Evolutionary conservation across 2,888 invertebrate genomes (phyloP).

Genomic region (Pinctada fucata): DNA sequence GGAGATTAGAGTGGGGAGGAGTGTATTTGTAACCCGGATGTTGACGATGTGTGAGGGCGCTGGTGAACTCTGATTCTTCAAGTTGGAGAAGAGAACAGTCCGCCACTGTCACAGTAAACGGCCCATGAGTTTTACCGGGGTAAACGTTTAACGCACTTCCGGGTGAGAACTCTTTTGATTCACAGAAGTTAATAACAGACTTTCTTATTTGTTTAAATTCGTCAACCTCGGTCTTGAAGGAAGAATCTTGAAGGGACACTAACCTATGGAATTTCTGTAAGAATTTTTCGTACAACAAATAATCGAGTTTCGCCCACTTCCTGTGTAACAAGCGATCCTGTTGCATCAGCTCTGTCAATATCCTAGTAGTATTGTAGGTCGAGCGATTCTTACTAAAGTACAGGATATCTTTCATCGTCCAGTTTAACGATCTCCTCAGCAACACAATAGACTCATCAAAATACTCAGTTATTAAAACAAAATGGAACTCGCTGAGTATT

Average conservation of each 20-base stretch:
- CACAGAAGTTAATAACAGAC: slow-evolving; percentile 22
- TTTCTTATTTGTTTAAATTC: slow-evolving; percentile 20
- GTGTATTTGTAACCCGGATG: no score
- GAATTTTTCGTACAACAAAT: slow-evolving; percentile 25
- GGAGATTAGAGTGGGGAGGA: no score
- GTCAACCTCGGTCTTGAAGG: slow-evolving; percentile 24
- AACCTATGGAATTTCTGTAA: slow-evolving; percentile 12
- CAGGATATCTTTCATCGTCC: slow-evolving; percentile 49
- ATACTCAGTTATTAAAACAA: slow-evolving; percentile 50
- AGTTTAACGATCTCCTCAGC: slow-evolving; percentile 45
- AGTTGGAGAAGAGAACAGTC: no score
- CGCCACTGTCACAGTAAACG: no score
- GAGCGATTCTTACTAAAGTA: slow-evolving; percentile 48
- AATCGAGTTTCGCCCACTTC: slow-evolving; percentile 18
- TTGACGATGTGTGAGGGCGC: no score
- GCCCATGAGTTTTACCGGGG: no score
- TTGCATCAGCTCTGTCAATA: no score
- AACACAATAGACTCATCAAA: slow-evolving; percentile 53
- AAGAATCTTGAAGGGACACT: slow-evolving; percentile 7
- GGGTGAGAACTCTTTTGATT: no score
- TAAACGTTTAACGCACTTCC: no score
- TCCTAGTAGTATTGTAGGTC: slow-evolving; percentile 26
- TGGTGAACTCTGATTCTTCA: no score
- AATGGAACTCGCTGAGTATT: slow-evolving; percentile 42
- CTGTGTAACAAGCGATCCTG: slow-evolving; percentile 17